A percentile compares a stretch with the other conserved stretches of the same genome.
These are phyloP conservation scores for Drosophila cognata DNA, from an alignment of 2,888 invertebrate genomes.

Conservation along the genomic window DNA sequence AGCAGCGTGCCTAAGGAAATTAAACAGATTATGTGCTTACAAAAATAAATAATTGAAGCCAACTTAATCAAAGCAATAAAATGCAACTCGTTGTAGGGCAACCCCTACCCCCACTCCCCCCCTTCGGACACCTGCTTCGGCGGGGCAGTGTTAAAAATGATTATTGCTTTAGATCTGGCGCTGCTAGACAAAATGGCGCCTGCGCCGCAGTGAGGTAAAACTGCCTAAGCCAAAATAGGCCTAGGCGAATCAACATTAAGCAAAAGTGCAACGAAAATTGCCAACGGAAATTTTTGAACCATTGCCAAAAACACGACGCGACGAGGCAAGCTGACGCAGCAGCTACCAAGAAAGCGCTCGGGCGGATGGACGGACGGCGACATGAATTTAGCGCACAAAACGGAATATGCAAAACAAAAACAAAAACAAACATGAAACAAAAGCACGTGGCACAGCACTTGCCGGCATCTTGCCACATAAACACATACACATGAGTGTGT, in stretches of 20 bases:
- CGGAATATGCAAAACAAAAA: constrained; percentile 62
- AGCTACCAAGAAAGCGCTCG: background rate
- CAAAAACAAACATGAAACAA: constrained; percentile 53
- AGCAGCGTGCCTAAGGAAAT: constrained; percentile 44
- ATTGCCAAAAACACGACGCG: constrained; percentile 68
- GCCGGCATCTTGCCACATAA: constrained; percentile 42
- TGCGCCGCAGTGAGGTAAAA: constrained; percentile 59
- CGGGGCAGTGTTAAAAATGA: constrained; percentile 18
- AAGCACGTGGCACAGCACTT: constrained; percentile 57
- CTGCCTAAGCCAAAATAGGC: constrained; percentile 64
- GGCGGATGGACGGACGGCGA: constrained; percentile 20
- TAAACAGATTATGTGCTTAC: constrained; percentile 48
- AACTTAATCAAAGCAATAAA: constrained; percentile 37
- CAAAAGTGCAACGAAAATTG: constrained; percentile 65
- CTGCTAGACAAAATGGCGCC: constrained; percentile 59
- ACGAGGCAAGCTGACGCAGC: constrained; percentile 41
- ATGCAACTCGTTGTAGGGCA: constrained; percentile 3
- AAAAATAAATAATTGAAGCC: constrained; percentile 37
- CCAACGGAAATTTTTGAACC: constrained; percentile 57
- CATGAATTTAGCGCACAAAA: constrained; percentile 44
- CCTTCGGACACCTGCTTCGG: background rate
- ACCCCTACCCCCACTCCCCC: background rate
- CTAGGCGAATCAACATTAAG: constrained; percentile 76
- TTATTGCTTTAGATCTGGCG: constrained; percentile 23
- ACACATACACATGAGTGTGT: background rate